Evolutionary conservation across 2,113 vertebrate species (phyloP).

Genomic region (Cavia aperea): DNA sequence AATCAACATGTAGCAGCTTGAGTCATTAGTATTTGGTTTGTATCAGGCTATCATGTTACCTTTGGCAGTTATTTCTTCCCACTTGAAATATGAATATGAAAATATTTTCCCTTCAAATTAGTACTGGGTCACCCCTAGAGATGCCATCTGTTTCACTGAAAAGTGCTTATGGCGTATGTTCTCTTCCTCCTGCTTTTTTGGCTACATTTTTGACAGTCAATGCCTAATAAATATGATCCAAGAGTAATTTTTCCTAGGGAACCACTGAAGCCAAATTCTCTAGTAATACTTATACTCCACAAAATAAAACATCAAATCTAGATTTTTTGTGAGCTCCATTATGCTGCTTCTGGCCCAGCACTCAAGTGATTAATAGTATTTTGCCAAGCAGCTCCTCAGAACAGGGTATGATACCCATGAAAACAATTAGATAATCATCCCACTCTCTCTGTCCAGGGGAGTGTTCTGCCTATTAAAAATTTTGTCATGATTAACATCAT

Average conservation of each 20-base stretch:
- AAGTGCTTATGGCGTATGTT: background rate
- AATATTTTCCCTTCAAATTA: conserved; percentile 41
- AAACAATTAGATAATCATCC: background rate
- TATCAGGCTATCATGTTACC: conserved; percentile 22
- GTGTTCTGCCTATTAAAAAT: background rate
- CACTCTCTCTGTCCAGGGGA: background rate
- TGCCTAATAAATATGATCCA: conserved; percentile 2
- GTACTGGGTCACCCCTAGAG: conserved; percentile 1
- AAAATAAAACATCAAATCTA: conserved; percentile 33
- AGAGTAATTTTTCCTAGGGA: conserved; percentile 5
- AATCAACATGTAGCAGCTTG: background rate
- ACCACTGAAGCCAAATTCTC: background rate
- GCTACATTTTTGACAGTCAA: conserved; percentile 28
- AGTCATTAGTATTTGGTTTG: conserved; percentile 11
- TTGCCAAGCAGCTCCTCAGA: background rate
- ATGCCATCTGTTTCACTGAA: conserved; percentile 2
- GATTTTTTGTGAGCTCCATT: background rate
- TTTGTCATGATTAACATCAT: background rate
- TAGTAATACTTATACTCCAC: background rate
- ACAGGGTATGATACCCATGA: background rate
- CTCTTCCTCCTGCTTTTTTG: background rate
- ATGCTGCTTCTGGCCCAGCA: background rate
- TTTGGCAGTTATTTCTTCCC: background rate
- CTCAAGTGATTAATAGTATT: conserved; percentile 5
- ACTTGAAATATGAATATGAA: conserved; percentile 39